Evolutionary conservation across 2,888 invertebrate species (phyloP), one percentile per base, ranked within the genome.

Genomic region (Drosophila sordidula): DNA sequence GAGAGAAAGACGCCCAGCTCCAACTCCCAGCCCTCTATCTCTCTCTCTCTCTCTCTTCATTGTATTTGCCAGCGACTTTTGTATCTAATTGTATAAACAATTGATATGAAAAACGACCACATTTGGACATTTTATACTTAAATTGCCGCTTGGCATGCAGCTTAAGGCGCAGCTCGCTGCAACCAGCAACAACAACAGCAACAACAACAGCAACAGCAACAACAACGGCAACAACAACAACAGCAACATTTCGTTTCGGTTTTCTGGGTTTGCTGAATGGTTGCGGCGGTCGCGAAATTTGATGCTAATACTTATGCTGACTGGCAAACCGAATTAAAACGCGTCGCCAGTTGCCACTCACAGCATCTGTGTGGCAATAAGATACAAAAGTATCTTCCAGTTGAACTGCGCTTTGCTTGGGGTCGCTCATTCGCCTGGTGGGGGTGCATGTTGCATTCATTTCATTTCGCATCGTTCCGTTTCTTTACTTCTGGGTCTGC

Each of bases 61-160:
- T 18, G 2, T 18, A 18, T 18, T 64, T 56, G 47, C 72, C 49
- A 38, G 45, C 55, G 73, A 54, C 67, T 78, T 64, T 76, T 73
- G 73, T 70, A 65, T 66, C 74, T 82, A 83, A 87, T 87, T 83
- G 85, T 85, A 85, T 68, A 71, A 82, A 83, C 82, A 83, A 87
- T 86, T 83, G 78, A 80, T 78, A 80, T 80, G 72, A 82, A 83
- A 85, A 79, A 47, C 76, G 64, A 78, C 71, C 89, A 75, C 84
- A 84, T 81, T 87, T 87, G 82, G 89, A 87, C 82, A 89, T 78
- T 87, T 87, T 87, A 81, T 82, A 82, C 85, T 59, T 75, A 87
- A 86, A 87, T 85, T 86, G 80, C 78, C 75, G 84, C 80, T 75
- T 77, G 78, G 87, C 82, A 83, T 38, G 62, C 64, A 65, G 70